phyloP scores from a whole-genome alignment of 2,113 vertebrate species.

The Dicerorhinus sumatrensis region DNA sequence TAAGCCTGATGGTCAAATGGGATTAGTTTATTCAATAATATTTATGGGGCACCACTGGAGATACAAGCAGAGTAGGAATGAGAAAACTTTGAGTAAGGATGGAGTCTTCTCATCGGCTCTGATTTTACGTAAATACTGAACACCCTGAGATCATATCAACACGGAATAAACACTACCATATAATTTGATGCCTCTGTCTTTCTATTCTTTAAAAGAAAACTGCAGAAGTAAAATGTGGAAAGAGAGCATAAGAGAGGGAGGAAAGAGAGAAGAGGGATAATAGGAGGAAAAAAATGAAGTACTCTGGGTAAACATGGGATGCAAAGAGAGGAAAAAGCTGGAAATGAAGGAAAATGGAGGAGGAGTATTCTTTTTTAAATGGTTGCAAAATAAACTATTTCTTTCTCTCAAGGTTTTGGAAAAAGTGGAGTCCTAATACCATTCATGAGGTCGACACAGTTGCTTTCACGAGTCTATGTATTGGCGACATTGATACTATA shows the following conservation, averaged over 20 bases:
- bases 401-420: background rate
- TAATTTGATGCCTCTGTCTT: background rate
- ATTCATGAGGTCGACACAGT: background rate
- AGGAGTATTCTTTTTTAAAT: background rate
- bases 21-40: background rate
- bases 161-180: background rate
- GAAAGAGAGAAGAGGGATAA: background rate
- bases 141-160: background rate
- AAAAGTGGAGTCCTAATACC: background rate
- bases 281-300: background rate
- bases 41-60: background rate
- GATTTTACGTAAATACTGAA: background rate
- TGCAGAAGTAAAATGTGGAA: background rate
- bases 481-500: background rate
- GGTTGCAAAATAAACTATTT: background rate
- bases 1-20: background rate
- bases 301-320: background rate
- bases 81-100: background rate
- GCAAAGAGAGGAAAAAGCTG: background rate
- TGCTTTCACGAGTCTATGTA: background rate
- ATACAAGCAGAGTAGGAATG: background rate
- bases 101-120: background rate
- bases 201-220: background rate
- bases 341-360: background rate
- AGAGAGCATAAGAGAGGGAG: background rate